A percentile compares a stretch with the other conserved stretches of the same genome.
These are phyloP conservation scores for Orgyia antiqua DNA, from an alignment of 2,888 invertebrate genomes.

Conservation along the genomic window DNA sequence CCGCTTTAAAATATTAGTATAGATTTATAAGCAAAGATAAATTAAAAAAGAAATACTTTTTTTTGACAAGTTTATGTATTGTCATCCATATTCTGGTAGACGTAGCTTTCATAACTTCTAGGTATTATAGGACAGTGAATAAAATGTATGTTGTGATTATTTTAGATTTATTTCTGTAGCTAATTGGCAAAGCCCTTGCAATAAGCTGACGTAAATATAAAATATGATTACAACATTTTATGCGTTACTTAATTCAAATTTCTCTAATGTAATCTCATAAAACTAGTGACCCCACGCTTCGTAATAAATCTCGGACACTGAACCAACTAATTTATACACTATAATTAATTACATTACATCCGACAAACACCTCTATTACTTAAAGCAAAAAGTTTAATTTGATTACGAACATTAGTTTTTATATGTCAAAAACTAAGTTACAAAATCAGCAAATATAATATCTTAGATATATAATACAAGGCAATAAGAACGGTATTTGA, in stretches of 20 bases:
- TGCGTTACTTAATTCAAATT: background rate
- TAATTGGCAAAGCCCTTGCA: background rate
- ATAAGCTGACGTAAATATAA: background rate
- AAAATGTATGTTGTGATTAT: no score
- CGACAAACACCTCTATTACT: background rate
- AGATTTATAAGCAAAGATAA: no score
- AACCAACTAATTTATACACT: background rate
- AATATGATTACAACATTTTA: background rate
- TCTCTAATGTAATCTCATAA: background rate
- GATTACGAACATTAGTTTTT: background rate
- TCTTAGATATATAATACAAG: no score
- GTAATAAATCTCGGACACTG: background rate
- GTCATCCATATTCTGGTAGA: no score
- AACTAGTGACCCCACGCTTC: background rate
- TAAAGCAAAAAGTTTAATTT: background rate
- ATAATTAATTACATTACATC: background rate
- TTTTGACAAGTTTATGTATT: no score
- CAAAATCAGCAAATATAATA: no score
- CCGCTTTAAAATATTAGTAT: no score
- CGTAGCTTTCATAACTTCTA: no score
- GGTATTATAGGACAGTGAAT: no score
- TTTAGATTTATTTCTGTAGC: background rate
- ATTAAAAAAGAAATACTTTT: no score
- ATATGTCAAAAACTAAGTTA: background rate
- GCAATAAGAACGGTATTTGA: background rate